Evolutionary conservation across 92 coral and sea anemone species (phyloP).

Genomic region (Epizoanthus scotinus): DNA sequence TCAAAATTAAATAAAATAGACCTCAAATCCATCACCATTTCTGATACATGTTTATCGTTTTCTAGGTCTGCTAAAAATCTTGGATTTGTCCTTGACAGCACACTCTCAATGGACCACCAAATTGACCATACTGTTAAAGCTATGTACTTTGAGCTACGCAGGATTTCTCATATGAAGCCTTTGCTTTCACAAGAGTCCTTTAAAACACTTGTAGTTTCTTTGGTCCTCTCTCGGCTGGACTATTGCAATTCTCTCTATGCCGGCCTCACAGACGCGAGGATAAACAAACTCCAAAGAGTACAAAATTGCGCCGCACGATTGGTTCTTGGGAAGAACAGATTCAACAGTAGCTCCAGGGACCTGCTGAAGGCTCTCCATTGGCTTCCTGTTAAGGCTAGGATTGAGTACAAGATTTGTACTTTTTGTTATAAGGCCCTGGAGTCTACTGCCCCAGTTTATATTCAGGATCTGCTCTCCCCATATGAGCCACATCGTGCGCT

Average conservation of each 20-base stretch:
- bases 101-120: slow-evolving; percentile 20
- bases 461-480: slow-evolving; percentile 16
- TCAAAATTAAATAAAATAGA: slow-evolving; percentile 12
- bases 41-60: slow-evolving; percentile 16
- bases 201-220: slow-evolving; percentile 16
- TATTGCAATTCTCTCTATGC: slow-evolving; percentile 17
- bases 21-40: slow-evolving; percentile 17
- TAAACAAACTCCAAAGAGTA: slow-evolving; percentile 4
- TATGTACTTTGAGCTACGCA: slow-evolving; percentile 6
- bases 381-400: slow-evolving; percentile 10
- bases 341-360: slow-evolving; percentile 4
- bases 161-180: slow-evolving; percentile 10
- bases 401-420: slow-evolving; percentile 7
- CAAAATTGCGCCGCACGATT: slow-evolving; percentile 7
- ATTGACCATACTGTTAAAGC: slow-evolving; percentile 13
- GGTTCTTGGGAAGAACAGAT: slow-evolving; percentile 18
- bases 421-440: slow-evolving; percentile 9
- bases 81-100: slow-evolving; percentile 18
- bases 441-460: slow-evolving; percentile 12
- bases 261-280: slow-evolving; percentile 7
- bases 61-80: slow-evolving; percentile 8
- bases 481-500: slow-evolving; percentile 15
- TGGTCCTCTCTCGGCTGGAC: slow-evolving; percentile 20
- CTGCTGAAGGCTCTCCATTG: slow-evolving; percentile 2
- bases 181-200: background rate